A percentile compares a stretch with the other conserved stretches of the same genome.
These are phyloP conservation scores for Crossocerus cetratus DNA, from an alignment of 2,888 invertebrate species.

Conservation along the genomic window DNA sequence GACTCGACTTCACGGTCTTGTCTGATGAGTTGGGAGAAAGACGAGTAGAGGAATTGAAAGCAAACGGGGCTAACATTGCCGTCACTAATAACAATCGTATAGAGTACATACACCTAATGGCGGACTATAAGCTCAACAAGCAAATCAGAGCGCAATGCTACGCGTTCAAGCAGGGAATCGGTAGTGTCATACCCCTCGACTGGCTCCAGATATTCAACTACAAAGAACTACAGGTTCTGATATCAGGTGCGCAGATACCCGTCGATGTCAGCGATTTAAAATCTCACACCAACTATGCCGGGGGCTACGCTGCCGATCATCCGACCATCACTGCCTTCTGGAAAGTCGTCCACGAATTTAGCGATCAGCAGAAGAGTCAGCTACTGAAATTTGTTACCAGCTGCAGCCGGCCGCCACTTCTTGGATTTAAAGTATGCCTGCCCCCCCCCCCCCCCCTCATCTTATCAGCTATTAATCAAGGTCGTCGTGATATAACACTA, in stretches of 20 bases:
- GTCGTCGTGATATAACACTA: no score
- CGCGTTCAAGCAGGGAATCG: conserved; percentile 93
- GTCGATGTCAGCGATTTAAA: conserved; percentile 94
- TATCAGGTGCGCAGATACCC: conserved; percentile 96
- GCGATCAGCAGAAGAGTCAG: conserved; percentile 89
- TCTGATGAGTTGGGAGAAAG: conserved; percentile 94
- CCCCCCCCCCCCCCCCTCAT: no score
- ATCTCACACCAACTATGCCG: conserved; percentile 92
- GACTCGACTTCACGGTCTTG: conserved; percentile 95
- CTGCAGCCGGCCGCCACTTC: conserved; percentile 96
- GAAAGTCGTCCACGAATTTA: conserved; percentile 90
- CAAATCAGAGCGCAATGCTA: conserved; percentile 92
- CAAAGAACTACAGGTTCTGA: conserved; percentile 96
- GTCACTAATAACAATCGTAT: conserved; percentile 95
- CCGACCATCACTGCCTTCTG: conserved; percentile 93
- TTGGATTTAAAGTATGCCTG: conserved; percentile 93
- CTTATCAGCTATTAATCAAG: no score
- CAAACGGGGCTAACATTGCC: conserved; percentile 91
- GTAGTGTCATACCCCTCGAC: conserved; percentile 92
- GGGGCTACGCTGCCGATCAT: conserved; percentile 90
- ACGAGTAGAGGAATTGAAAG: conserved; percentile 92
- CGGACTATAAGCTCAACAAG: conserved; percentile 95
- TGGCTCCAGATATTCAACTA: conserved; percentile 97
- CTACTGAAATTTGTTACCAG: conserved; percentile 98
- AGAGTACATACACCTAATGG: conserved; percentile 97